Evolutionary conservation across 2,797 vertebrate species (phyloP), one percentile per base, ranked within the genome.

Genomic region (Myotis pilosus): DNA sequence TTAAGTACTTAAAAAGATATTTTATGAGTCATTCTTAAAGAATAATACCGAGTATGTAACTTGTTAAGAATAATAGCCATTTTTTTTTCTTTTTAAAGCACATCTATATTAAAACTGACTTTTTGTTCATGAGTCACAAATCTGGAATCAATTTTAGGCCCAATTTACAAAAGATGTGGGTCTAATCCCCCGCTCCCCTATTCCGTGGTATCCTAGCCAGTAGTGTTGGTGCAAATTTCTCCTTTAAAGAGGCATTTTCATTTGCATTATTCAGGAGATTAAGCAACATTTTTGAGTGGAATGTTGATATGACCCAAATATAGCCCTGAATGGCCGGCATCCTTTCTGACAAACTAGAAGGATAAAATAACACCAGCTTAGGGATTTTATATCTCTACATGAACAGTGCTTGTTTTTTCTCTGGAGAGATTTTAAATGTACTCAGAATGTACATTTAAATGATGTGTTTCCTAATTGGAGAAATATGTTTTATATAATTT

Each of bases 1-100:
- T 95, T 94, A 96, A 96, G 95, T 96, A 94, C 92, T 97, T 97
- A 85, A 96, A 95, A 96, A 96, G 83, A 93, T 91, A 95, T 96
- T 96, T 97, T 97, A 96, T 96, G 96, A 97, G 91, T 96, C 96
- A 96, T 95, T 96, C 96, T 94, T 72, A 71, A 93, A 94, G 92
- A 96, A 90, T 96, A 95, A 96, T 95, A 82, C 72, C 75, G 94
- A 97, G 85, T 96, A 94, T 96, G 92, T 94, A 97, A 96, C 94
- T 96, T 96, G 87, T 97, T 97, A 97, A 96, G 76, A 91, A 85
- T 97, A 94, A 97, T 96, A 89, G 88, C 87, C 81, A 72, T 91
- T 92, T 96, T 96, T n/a, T 96, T 96, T 96, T 90, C 91, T 93
- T 96, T 94, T 92, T 85, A 94, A 93, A 94, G 86, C 64, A 82